Evolutionary conservation across 2,113 vertebrate genomes (phyloP).

Genomic region (Nestor notabilis): DNA sequence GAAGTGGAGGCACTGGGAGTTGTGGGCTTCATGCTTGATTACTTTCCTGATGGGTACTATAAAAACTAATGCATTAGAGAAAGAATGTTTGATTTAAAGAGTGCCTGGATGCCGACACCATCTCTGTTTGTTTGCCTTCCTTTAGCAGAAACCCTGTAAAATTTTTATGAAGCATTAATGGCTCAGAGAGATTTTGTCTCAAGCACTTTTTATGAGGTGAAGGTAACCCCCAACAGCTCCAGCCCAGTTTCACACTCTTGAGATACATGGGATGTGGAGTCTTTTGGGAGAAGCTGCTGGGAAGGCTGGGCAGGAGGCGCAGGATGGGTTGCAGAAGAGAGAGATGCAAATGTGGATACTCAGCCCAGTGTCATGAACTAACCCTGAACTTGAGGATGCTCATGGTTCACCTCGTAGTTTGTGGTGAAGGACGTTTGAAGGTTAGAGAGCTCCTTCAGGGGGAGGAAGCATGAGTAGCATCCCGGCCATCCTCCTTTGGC

Average conservation of each 20-base stretch:
- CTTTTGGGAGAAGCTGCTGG: not conserved
- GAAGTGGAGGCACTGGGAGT: conserved; percentile 60
- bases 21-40: conserved; percentile 63
- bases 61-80: conserved; percentile 63
- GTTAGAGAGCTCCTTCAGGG: not conserved
- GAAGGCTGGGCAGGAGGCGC: not conserved
- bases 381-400: not conserved
- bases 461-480: not conserved
- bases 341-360: not conserved
- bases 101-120: conserved; percentile 57
- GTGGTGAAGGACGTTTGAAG: not conserved
- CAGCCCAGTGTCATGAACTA: not conserved
- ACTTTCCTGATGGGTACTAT: conserved; percentile 69
- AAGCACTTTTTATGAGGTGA: conserved; percentile 61
- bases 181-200: conserved; percentile 65
- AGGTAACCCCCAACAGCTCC: conserved; percentile 12
- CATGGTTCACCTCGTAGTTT: not conserved
- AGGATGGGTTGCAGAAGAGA: not conserved
- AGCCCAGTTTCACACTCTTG: conserved; percentile 26
- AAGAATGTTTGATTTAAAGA: conserved; percentile 76
- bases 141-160: conserved; percentile 78
- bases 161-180: conserved; percentile 81
- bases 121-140: conserved; percentile 79
- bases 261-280: not conserved
- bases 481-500: not conserved